A percentile compares a stretch with the other conserved stretches of the same genome.
phyloP scores from a whole-genome alignment of 2,888 invertebrate species.

The Chrysodeixis includens region DNA sequence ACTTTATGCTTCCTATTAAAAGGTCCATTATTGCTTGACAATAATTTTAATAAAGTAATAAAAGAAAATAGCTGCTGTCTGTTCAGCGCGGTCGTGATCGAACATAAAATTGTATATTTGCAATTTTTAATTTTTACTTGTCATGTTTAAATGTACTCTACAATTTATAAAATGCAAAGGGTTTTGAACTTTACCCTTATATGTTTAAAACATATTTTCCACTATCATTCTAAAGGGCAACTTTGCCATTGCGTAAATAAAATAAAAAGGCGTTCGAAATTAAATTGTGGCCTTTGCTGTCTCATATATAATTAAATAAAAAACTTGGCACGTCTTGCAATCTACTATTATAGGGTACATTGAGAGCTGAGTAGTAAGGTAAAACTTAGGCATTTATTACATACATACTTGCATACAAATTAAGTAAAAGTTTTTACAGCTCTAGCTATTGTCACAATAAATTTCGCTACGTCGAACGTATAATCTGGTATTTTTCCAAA shows the following conservation, averaged over 20 bases:
- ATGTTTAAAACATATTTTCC: background rate
- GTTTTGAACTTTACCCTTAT: constrained; percentile 13
- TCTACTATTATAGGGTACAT: background rate
- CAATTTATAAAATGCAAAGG: constrained; percentile 10
- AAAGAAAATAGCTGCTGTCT: constrained; percentile 44
- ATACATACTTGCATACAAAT: too few species aligned
- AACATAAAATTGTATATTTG: constrained; percentile 47
- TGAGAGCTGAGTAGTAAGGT: background rate
- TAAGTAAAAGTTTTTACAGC: too few species aligned
- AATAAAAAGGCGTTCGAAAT: constrained; percentile 28
- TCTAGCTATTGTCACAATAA: too few species aligned
- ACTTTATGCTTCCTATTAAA: constrained; percentile 22
- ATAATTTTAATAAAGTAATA: constrained; percentile 7
- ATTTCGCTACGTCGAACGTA: too few species aligned
- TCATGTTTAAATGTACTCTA: constrained; percentile 28
- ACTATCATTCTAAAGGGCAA: constrained; percentile 13
- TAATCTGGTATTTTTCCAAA: too few species aligned
- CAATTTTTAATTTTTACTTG: constrained; percentile 50
- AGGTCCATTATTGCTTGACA: constrained; percentile 25
- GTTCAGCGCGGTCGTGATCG: constrained; percentile 47
- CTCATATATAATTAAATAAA: constrained; percentile 30
- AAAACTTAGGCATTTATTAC: too few species aligned
- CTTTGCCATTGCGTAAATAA: constrained; percentile 23
- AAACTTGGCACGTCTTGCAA: background rate
- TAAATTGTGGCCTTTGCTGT: constrained; percentile 15